phyloP scores from a whole-genome alignment of 2,888 invertebrate genomes.

The Tenthredo notha region DNA sequence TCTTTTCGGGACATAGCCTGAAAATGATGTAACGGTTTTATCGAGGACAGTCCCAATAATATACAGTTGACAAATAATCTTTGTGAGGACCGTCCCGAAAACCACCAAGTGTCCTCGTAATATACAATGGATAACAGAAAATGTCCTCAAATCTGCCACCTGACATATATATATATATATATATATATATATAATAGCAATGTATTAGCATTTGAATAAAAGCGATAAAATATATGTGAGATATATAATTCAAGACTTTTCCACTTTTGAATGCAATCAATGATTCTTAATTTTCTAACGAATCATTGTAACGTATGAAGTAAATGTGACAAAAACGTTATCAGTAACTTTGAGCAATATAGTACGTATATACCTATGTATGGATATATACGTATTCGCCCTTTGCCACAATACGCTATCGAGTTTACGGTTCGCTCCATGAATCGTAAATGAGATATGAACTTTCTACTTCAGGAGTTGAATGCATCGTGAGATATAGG shows the following conservation, averaged over 20 bases:
- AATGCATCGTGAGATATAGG: slow-evolving; percentile 63
- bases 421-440: slow-evolving; percentile 48
- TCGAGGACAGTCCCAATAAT: too few relatives aligned
- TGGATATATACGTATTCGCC: slow-evolving; percentile 16
- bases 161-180: background rate
- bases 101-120: too few relatives aligned
- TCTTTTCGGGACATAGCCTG: too few relatives aligned
- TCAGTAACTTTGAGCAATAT: background rate
- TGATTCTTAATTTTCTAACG: background rate
- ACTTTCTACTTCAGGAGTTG: slow-evolving; percentile 78
- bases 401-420: slow-evolving; percentile 46
- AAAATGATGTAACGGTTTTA: too few relatives aligned
- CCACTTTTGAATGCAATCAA: background rate
- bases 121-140: too few relatives aligned
- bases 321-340: slow-evolving; percentile 2
- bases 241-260: too few relatives aligned
- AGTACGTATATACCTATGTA: background rate
- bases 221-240: background rate
- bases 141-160: too few relatives aligned
- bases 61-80: too few relatives aligned
- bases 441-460: slow-evolving; percentile 72
- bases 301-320: background rate
- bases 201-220: background rate
- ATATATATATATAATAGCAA: background rate
- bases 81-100: too few relatives aligned